A percentile compares a stretch with the other conserved stretches of the same genome.
Evolutionary conservation across 2,113 vertebrate genomes (phyloP).

Genomic region (Leptodactylus fuscus): DNA sequence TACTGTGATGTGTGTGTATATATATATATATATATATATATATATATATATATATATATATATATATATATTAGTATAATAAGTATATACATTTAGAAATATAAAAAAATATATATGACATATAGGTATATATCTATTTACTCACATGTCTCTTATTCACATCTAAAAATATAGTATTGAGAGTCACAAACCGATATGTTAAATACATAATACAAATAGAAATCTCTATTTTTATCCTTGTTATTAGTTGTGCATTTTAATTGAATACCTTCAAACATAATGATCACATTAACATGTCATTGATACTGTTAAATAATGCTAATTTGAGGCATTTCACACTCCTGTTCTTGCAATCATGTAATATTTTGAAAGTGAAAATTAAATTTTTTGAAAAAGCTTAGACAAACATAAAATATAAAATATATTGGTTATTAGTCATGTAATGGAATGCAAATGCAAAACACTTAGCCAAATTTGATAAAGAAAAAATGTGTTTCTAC

Average conservation of each 20-base stretch:
- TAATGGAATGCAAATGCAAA: background rate
- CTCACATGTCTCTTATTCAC: too few relatives aligned
- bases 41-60: too few relatives aligned
- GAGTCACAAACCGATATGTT: background rate
- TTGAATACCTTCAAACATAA: constrained; percentile 3
- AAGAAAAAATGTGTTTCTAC: too few relatives aligned
- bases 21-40: too few relatives aligned
- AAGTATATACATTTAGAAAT: too few relatives aligned
- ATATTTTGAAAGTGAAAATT: constrained; percentile 11
- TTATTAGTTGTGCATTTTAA: background rate
- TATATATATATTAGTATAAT: too few relatives aligned
- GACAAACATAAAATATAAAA: background rate
- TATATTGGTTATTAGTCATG: too few relatives aligned
- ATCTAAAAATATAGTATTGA: background rate
- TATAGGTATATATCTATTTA: too few relatives aligned
- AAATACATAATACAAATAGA: background rate
- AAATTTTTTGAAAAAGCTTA: background rate
- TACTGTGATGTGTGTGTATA: too few relatives aligned
- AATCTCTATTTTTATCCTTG: background rate
- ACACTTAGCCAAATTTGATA: background rate
- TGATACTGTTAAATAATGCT: constrained; percentile 13
- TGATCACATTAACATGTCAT: constrained; percentile 26
- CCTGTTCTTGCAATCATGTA: background rate
- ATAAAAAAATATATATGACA: too few relatives aligned
- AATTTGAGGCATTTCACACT: constrained; percentile 17